phyloP scores from a whole-genome alignment of 2,797 vertebrate species.

The Oophaga sylvatica region DNA sequence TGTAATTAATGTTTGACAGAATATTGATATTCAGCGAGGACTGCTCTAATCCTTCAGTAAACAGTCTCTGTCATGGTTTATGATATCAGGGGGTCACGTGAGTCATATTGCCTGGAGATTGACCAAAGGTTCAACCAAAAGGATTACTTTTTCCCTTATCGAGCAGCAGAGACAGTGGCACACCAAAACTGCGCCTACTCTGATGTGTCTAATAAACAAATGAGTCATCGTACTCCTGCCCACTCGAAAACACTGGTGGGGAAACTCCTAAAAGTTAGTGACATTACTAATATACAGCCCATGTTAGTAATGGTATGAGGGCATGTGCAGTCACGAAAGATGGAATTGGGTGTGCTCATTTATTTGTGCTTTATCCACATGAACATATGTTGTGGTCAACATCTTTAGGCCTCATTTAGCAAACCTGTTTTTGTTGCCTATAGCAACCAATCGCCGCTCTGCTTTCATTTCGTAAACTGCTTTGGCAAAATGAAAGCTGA shows the following conservation, averaged over 20 bases:
- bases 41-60: constrained; percentile 53
- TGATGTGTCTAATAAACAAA: constrained; percentile 7
- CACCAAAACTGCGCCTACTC: constrained; percentile 24
- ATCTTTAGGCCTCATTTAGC: neutral
- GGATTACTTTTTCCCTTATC: constrained; percentile 42
- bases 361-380: neutral
- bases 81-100: constrained; percentile 37
- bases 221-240: neutral
- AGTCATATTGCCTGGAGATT: constrained; percentile 42
- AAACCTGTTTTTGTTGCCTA: too few relatives aligned
- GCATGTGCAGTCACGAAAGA: neutral
- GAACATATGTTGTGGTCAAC: neutral
- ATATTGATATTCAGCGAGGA: constrained; percentile 63
- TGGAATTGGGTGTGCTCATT: neutral
- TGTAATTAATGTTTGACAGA: constrained; percentile 69
- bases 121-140: constrained; percentile 55
- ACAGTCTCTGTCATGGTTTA: constrained; percentile 47
- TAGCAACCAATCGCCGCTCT: too few relatives aligned
- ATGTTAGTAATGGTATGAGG: neutral
- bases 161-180: constrained; percentile 29
- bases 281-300: neutral
- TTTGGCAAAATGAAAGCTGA: too few relatives aligned
- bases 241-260: neutral
- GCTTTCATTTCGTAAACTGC: too few relatives aligned
- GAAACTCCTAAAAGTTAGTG: neutral